These are phyloP conservation scores for Drosophila willistoni DNA, from an alignment of 1,140 invertebrate species.

Conservation along the genomic window DNA sequence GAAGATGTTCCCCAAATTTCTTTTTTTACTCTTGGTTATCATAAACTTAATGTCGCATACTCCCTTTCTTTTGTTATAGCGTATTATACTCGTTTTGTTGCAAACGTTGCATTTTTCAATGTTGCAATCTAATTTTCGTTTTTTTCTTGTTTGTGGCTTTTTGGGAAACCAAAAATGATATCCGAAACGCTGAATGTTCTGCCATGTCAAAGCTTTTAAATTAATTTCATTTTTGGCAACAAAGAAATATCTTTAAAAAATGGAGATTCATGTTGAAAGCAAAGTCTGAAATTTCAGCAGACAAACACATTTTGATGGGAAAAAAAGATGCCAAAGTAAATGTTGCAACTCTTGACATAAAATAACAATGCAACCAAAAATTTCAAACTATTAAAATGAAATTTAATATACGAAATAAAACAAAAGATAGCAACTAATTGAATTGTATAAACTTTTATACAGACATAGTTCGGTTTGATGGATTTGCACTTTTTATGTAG, in stretches of 20 bases:
- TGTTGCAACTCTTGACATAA: background rate
- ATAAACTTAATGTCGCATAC: too few species aligned
- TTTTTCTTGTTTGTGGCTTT: constrained; percentile 24
- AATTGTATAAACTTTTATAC: background rate
- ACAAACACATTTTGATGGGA: background rate
- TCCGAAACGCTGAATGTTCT: constrained; percentile 22
- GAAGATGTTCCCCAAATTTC: too few species aligned
- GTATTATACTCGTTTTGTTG: constrained; percentile 1
- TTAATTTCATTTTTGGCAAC: background rate
- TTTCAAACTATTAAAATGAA: background rate
- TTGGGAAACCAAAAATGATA: constrained; percentile 35
- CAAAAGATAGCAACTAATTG: background rate
- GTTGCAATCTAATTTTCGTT: constrained; percentile 57
- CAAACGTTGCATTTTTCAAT: constrained; percentile 34
- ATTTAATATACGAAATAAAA: background rate
- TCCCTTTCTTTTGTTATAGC: too few species aligned
- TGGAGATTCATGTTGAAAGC: background rate
- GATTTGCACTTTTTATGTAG: background rate
- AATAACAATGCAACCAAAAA: background rate
- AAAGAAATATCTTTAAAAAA: background rate
- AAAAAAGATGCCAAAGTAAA: background rate
- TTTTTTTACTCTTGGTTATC: too few species aligned
- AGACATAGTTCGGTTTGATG: background rate
- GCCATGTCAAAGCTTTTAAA: background rate
- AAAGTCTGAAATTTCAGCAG: background rate